A percentile compares a stretch with the other conserved stretches of the same genome.
phyloP scores from a whole-genome alignment of 2,113 vertebrate species.

The Synodontis membranacea region DNA sequence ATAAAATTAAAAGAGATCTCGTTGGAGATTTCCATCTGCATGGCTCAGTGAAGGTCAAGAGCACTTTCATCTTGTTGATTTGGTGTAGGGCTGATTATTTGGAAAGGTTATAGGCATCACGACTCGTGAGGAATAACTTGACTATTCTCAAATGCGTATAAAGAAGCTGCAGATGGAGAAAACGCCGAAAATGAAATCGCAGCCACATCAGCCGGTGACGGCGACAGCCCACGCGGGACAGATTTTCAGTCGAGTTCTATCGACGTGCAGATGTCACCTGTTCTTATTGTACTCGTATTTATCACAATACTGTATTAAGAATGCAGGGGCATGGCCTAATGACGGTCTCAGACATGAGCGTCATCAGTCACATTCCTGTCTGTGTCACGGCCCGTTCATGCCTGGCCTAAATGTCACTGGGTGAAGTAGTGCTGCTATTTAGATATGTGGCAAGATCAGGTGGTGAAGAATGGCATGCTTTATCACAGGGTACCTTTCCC shows the following conservation, averaged over 20 bases:
- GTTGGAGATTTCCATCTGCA: slow-evolving; percentile 36
- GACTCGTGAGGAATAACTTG: not conserved
- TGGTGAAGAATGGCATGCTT: slow-evolving; percentile 1
- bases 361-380: slow-evolving; percentile 10
- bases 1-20: slow-evolving; percentile 32
- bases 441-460: not conserved
- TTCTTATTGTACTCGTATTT: not conserved
- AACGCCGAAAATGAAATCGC: not conserved
- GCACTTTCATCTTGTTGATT: slow-evolving; percentile 44
- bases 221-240: not conserved
- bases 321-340: not conserved
- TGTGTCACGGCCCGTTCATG: slow-evolving; percentile 6
- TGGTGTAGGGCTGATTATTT: slow-evolving; percentile 16
- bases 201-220: not conserved
- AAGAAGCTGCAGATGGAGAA: slow-evolving; percentile 2
- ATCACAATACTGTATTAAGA: not conserved
- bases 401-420: not conserved
- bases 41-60: slow-evolving; percentile 47
- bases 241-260: not conserved
- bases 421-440: not conserved
- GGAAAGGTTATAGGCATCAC: slow-evolving; percentile 50
- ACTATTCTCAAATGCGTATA: not conserved
- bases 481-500: not conserved
- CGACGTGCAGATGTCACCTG: slow-evolving; percentile 17
- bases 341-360: not conserved